Evolutionary conservation across 2,113 vertebrate genomes (phyloP).

Genomic region (Leptosomus discolor): DNA sequence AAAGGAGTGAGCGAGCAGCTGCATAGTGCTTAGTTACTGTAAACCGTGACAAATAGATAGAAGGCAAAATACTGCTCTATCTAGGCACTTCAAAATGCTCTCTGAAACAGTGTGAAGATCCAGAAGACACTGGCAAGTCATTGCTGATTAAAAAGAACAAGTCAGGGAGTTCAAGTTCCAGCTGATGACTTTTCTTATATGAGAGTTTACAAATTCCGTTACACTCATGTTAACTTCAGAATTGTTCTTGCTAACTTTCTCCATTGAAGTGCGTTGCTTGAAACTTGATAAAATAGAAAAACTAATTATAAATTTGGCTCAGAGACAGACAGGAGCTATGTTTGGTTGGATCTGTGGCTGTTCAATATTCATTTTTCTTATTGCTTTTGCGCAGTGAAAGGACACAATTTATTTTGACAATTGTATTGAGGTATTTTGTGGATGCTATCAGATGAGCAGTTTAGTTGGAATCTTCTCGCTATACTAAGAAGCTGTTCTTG

Average conservation of each 20-base stretch:
- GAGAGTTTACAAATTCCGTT: constrained; percentile 21
- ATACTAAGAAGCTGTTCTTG: not conserved
- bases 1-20: not conserved
- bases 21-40: too few species aligned
- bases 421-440: not conserved
- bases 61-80: not conserved
- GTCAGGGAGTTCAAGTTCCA: constrained; percentile 7
- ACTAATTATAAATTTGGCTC: constrained; percentile 49
- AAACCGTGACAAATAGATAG: not conserved
- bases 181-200: not conserved
- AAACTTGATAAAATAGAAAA: constrained; percentile 32
- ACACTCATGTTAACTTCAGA: not conserved
- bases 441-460: not conserved
- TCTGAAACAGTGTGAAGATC: not conserved
- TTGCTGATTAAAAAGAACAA: not conserved
- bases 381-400: not conserved
- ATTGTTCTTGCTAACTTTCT: not conserved
- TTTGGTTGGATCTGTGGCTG: not conserved
- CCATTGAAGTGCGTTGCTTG: constrained; percentile 1
- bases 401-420: not conserved
- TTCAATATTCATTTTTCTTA: constrained; percentile 31
- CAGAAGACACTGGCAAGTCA: not conserved
- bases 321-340: not conserved
- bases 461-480: not conserved
- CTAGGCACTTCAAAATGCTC: not conserved